Conservation (phyloP, 2,888 invertebrate genomes). For the Leptopilina drosophilae region DNA sequence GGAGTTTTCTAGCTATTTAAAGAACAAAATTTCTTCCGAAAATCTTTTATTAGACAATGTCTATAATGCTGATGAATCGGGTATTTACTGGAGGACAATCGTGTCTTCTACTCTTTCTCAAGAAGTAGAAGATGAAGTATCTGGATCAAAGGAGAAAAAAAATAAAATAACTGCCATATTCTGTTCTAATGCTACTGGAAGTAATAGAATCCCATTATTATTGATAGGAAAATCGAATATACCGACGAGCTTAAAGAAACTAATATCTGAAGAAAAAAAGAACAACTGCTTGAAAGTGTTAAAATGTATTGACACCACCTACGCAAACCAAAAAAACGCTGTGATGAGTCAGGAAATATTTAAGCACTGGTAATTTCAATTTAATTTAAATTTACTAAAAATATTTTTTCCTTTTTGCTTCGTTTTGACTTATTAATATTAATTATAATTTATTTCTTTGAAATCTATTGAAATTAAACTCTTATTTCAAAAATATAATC, state of each 20-base stretch:
- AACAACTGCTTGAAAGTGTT: not conserved
- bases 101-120: not conserved
- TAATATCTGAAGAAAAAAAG: not conserved
- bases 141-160: not conserved
- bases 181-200: slow-evolving; percentile 34
- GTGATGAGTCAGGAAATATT: slow-evolving; percentile 31
- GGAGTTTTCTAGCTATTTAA: not conserved
- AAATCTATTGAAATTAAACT: no score
- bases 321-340: slow-evolving; percentile 21
- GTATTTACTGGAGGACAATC: slow-evolving; percentile 19
- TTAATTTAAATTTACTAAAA: not conserved
- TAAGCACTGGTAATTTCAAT: slow-evolving; percentile 14
- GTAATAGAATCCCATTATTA: slow-evolving; percentile 14
- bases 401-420: not conserved
- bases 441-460: no score
- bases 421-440: no score
- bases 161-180: slow-evolving; percentile 30
- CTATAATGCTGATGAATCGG: slow-evolving; percentile 37
- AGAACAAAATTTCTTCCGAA: slow-evolving; percentile 24
- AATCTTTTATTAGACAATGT: not conserved
- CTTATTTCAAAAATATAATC: no score
- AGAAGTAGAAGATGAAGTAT: slow-evolving; percentile 2
- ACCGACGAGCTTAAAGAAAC: not conserved
- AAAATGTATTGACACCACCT: not conserved
- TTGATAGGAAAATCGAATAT: slow-evolving; percentile 13